Evolutionary conservation across 2,113 vertebrate genomes (phyloP).

Genomic region (Promerops cafer): DNA sequence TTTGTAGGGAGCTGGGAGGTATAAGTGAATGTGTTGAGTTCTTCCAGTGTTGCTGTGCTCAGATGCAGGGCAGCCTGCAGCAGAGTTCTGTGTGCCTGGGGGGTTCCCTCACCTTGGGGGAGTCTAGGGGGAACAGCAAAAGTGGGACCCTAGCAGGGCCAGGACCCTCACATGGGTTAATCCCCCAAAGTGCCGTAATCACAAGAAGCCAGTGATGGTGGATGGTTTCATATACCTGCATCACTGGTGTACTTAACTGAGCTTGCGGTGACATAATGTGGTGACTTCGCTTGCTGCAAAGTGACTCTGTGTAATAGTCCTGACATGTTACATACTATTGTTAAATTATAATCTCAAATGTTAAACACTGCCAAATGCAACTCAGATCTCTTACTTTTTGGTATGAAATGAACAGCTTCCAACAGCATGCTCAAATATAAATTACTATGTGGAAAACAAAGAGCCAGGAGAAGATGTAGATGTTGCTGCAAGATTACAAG

Average conservation of each 20-base stretch:
- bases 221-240: not conserved
- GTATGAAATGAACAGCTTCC: constrained; percentile 1
- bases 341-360: not conserved
- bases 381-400: not conserved
- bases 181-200: not conserved
- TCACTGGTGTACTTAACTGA: not conserved
- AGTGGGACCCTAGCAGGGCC: not conserved
- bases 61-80: not conserved
- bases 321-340: not conserved
- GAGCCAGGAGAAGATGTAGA: not conserved
- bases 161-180: not conserved
- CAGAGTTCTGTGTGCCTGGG: rapidly evolving
- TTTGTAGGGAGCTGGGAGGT: not conserved
- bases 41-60: not conserved
- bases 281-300: not conserved
- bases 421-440: not conserved
- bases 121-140: not conserved
- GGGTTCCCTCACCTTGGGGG: not conserved
- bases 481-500: not conserved
- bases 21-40: rapidly evolving
- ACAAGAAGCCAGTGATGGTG: not conserved
- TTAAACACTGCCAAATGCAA: not conserved
- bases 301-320: not conserved
- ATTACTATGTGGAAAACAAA: not conserved
- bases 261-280: not conserved